Evolutionary conservation across 2,888 invertebrate genomes (phyloP), one percentile per base, ranked within the genome.

Genomic region (Torymus texanus): DNA sequence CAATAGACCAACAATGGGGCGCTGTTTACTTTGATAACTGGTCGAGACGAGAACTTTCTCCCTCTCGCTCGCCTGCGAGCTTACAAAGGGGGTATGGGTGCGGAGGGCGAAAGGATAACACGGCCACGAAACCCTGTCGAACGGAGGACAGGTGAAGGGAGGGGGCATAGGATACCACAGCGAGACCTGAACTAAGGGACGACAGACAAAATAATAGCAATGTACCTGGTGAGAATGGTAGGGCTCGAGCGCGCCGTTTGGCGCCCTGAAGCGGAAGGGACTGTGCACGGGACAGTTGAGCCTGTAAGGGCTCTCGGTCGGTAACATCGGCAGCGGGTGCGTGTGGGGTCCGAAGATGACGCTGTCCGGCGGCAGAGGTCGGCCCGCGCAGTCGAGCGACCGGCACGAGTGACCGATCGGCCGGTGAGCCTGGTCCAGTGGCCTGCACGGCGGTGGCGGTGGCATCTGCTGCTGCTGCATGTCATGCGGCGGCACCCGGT

Each of bases 281-380:
- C 94, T 95, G 91, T 95, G 95, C 87, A 95, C 94, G 66, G 95
- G 95, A 87, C 95, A 95, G 87, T 93, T 92, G 88, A 91, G 89
- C 86, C 91, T 91, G 88, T 90, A 92, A 81, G 89, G 91, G 84
- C 88, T 91, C 90, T 91, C 91, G 89, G 91, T 87, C 85, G 90
- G 92, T 84, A 90, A 91, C 85, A 89, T 90, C 86, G 91, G 90
- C 90, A 91, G 86, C 89, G 92, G 88, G 91, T 93, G 90, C 87
- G 92, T 89, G 92, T 90, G 91, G 55, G 90, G 87, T 51, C 88
- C 90, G 86, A 90, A 88, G 83, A 91, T 90, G 88, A 91, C 88
- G 87, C 91, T 88, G 88, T 92, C 91, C 87, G 88, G 91, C 85
- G 89, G 91, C 86, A 89, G 61, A 58, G 91, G 89, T 53, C 79